Evolutionary conservation across 2,888 invertebrate species (phyloP).

Genomic region (Lithophane semibrunnea): DNA sequence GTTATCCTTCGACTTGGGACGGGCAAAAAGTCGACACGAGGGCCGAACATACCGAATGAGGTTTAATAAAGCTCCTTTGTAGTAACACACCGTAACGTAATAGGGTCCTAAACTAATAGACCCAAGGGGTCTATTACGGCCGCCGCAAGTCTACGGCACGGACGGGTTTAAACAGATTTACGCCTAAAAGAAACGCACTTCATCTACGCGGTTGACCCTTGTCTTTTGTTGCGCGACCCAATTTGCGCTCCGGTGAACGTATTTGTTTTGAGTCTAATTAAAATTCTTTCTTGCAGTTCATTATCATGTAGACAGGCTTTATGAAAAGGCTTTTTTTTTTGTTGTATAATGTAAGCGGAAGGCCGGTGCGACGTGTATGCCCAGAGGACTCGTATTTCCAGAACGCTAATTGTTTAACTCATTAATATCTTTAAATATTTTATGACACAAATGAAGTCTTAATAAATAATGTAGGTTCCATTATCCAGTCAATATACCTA

Average conservation of each 20-base stretch:
- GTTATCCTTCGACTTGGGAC: conserved; percentile 78
- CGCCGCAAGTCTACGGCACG: conserved; percentile 76
- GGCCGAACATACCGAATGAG: conserved; percentile 74
- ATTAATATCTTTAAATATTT: conserved; percentile 31
- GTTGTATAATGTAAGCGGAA: conserved; percentile 60
- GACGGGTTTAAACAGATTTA: conserved; percentile 84
- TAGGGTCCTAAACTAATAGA: conserved; percentile 89
- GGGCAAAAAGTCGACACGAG: conserved; percentile 75
- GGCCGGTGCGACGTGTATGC: conserved; percentile 38
- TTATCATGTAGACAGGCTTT: conserved; percentile 73
- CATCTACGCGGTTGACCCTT: conserved; percentile 77
- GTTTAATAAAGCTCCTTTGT: conserved; percentile 84
- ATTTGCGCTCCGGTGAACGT: conserved; percentile 75
- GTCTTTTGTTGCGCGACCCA: conserved; percentile 79
- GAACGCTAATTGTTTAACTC: conserved; percentile 35
- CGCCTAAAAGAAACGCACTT: conserved; percentile 79
- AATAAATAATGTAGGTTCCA: not conserved
- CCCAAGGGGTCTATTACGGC: conserved; percentile 74
- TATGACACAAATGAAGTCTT: not conserved
- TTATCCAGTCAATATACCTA: not conserved
- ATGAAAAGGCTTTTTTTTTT: conserved; percentile 67
- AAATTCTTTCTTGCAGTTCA: conserved; percentile 78
- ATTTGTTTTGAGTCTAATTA: conserved; percentile 82
- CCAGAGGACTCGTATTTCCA: conserved; percentile 32
- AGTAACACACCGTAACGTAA: conserved; percentile 82